These are phyloP conservation scores for Ammodytes marinus DNA, from an alignment of 2,113 vertebrate species.

Conservation along the genomic window DNA sequence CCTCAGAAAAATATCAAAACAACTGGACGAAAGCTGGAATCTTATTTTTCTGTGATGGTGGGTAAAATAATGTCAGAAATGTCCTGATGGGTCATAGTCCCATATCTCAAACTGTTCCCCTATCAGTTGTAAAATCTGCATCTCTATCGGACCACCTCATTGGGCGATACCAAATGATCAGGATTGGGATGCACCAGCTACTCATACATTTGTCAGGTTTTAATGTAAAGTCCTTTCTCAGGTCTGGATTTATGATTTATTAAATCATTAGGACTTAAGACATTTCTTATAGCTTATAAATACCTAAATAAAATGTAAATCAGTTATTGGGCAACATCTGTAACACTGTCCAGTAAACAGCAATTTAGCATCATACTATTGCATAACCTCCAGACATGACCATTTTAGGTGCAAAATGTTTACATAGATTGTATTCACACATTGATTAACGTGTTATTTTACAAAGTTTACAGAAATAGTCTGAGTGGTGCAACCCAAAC, in stretches of 20 bases:
- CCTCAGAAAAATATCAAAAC: background rate
- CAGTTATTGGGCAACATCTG: background rate
- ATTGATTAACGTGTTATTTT: too few relatives aligned
- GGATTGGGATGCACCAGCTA: background rate
- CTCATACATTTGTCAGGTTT: background rate
- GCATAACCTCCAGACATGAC: background rate
- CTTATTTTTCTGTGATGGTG: conserved; percentile 42
- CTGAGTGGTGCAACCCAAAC: background rate
- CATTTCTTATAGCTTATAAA: background rate
- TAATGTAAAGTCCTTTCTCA: background rate
- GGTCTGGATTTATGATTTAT: background rate
- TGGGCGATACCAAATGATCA: background rate
- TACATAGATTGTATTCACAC: too few relatives aligned
- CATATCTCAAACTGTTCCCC: background rate
- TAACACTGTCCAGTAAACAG: background rate
- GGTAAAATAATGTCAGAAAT: conserved; percentile 39
- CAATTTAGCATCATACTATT: background rate
- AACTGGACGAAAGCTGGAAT: background rate
- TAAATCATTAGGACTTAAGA: background rate
- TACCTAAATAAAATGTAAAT: background rate
- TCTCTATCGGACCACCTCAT: background rate
- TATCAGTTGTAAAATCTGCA: background rate
- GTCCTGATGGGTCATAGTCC: background rate
- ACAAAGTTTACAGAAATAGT: too few relatives aligned
- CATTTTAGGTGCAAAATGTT: background rate